phyloP scores from a whole-genome alignment of 1,140 invertebrate species.

The Ericerus pela region DNA sequence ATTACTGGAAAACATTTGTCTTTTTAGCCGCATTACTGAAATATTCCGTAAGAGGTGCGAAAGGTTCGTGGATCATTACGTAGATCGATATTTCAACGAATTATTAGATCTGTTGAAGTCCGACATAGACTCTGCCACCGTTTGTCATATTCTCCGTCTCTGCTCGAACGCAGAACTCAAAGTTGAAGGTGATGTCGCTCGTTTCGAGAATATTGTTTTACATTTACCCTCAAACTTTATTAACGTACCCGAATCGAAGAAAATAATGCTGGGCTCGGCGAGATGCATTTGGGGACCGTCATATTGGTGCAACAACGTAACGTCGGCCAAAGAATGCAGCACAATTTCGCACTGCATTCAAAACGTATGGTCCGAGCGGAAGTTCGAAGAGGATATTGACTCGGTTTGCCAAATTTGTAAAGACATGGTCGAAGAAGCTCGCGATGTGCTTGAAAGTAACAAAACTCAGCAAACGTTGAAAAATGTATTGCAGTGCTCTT shows the following conservation, averaged over 20 bases:
- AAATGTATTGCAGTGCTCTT: conserved; percentile 77
- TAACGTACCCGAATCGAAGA: neutral
- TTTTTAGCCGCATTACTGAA: neutral
- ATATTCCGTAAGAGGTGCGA: neutral
- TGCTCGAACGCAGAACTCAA: neutral
- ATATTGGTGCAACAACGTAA: conserved; percentile 68
- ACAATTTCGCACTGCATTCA: conserved; percentile 68
- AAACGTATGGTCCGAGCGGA: conserved; percentile 59
- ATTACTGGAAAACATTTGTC: neutral
- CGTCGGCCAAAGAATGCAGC: conserved; percentile 57
- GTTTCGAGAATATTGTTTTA: neutral
- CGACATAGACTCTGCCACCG: neutral
- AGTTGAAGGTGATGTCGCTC: neutral
- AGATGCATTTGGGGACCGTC: conserved; percentile 65
- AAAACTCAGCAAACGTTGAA: conserved; percentile 74
- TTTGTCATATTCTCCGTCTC: neutral
- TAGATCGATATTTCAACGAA: neutral
- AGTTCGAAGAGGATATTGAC: conserved; percentile 55
- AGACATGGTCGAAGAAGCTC: conserved; percentile 73
- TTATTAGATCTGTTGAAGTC: conserved; percentile 4
- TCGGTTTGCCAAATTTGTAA: conserved; percentile 69
- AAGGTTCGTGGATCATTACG: neutral
- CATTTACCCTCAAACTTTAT: neutral
- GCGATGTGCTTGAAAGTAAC: conserved; percentile 73
- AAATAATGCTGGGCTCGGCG: conserved; percentile 41